Evolutionary conservation across 2,888 invertebrate genomes (phyloP).

Genomic region (Hemistola chrysoprasaria): DNA sequence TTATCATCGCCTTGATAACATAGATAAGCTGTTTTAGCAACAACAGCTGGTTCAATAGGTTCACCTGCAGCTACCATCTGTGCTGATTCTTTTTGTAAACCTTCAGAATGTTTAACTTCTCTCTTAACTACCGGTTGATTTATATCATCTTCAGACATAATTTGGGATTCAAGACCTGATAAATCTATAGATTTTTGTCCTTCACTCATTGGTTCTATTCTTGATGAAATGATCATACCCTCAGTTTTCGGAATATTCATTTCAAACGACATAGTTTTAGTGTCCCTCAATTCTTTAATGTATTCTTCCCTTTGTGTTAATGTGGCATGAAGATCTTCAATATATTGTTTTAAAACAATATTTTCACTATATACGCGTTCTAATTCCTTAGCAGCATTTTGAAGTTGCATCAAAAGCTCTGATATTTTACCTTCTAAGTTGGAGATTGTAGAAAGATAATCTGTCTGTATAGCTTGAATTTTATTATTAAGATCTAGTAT

Average conservation of each 20-base stretch:
- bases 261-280: conserved; percentile 65
- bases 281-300: conserved; percentile 61
- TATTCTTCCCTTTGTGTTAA: conserved; percentile 58
- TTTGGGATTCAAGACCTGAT: conserved; percentile 66
- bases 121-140: conserved; percentile 30
- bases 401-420: conserved; percentile 57
- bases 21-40: conserved; percentile 78
- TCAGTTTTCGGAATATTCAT: conserved; percentile 79
- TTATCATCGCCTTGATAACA: conserved; percentile 66
- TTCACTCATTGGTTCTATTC: conserved; percentile 61
- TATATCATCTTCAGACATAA: conserved; percentile 49
- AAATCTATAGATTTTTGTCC: conserved; percentile 49
- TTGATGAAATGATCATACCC: conserved; percentile 73
- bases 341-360: conserved; percentile 42
- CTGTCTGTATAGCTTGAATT: conserved; percentile 47
- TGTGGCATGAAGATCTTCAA: conserved; percentile 46
- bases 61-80: conserved; percentile 26
- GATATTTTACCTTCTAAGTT: conserved; percentile 51
- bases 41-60: conserved; percentile 62
- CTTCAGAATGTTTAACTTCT: conserved; percentile 40
- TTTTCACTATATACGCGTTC: conserved; percentile 41
- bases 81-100: conserved; percentile 38
- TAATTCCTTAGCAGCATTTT: conserved; percentile 38
- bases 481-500: conserved; percentile 59
- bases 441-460: conserved; percentile 41